These are phyloP conservation scores for Gambusia holbrooki DNA, from an alignment of 2,113 vertebrate genomes.

Conservation along the genomic window DNA sequence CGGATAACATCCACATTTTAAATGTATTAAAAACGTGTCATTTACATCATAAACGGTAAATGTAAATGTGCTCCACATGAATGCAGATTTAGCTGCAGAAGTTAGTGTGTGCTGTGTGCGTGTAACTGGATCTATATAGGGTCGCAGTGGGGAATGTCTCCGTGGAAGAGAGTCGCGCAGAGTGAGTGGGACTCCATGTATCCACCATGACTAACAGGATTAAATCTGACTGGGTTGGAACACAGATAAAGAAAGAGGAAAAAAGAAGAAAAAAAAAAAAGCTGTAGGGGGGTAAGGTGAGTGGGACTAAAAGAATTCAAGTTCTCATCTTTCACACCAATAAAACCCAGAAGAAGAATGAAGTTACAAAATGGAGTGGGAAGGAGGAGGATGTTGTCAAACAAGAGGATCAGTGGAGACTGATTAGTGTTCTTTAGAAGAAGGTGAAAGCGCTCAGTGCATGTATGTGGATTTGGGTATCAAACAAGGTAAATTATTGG, in stretches of 20 bases:
- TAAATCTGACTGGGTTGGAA: conserved; percentile 73
- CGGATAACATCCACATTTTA: conserved; percentile 34
- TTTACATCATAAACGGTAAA: conserved; percentile 5
- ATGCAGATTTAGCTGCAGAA: conserved; percentile 14
- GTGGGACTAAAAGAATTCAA: conserved; percentile 49
- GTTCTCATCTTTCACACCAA: conserved; percentile 51
- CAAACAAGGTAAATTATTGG: not conserved
- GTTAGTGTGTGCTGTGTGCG: conserved; percentile 18
- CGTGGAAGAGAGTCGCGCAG: conserved; percentile 64
- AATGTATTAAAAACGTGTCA: conserved; percentile 32
- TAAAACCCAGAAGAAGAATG: conserved; percentile 37
- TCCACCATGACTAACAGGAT: conserved; percentile 77
- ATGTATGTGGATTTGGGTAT: conserved; percentile 5
- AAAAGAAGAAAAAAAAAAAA: not conserved
- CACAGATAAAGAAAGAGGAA: conserved; percentile 59
- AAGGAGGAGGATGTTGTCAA: not conserved
- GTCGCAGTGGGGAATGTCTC: conserved; percentile 66
- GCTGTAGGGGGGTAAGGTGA: not conserved
- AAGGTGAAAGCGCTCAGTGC: not conserved
- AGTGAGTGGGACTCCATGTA: conserved; percentile 66
- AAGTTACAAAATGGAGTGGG: conserved; percentile 28
- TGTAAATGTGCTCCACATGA: conserved; percentile 16
- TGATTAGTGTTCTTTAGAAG: conserved; percentile 3
- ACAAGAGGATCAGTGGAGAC: conserved; percentile 38
- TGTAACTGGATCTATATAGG: conserved; percentile 58